Conservation (phyloP, 1,140 invertebrate species). For the Drosophila auraria region DNA sequence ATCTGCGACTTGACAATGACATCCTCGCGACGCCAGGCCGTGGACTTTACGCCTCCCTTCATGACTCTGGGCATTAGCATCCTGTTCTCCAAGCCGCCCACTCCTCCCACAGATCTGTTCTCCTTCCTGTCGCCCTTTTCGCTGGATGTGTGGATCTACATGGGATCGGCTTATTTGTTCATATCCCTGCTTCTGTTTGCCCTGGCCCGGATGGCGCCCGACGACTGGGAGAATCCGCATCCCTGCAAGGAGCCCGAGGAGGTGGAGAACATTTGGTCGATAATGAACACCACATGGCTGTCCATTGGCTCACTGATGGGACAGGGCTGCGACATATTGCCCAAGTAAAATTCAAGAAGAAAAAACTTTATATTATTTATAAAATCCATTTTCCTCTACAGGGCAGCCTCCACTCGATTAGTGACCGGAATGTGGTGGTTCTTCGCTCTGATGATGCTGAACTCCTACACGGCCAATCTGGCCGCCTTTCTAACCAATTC, state of each 20-base stretch:
- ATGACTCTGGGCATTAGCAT: conserved; percentile 95
- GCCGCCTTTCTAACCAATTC: conserved; percentile 97
- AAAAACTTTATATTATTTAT: conserved; percentile 52
- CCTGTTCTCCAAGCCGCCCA: conserved; percentile 90
- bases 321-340: conserved; percentile 92
- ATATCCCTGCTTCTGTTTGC: conserved; percentile 94
- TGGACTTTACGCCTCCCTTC: conserved; percentile 95
- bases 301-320: conserved; percentile 93
- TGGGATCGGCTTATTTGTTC: conserved; percentile 94
- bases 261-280: conserved; percentile 92
- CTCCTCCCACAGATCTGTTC: conserved; percentile 91
- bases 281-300: conserved; percentile 92
- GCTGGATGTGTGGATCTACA: conserved; percentile 96
- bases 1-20: conserved; percentile 97
- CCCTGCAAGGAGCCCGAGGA: conserved; percentile 93
- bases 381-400: conserved; percentile 87
- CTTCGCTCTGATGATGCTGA: conserved; percentile 97
- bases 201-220: conserved; percentile 90
- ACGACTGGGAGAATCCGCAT: conserved; percentile 95
- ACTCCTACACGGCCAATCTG: conserved; percentile 98
- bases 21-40: conserved; percentile 91
- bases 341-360: conserved; percentile 69
- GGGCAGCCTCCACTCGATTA: conserved; percentile 92
- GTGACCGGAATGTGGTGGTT: conserved; percentile 97
- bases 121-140: conserved; percentile 95